Evolutionary conservation across 2,888 invertebrate genomes (phyloP).

Genomic region (Aspidapion aeneum): DNA sequence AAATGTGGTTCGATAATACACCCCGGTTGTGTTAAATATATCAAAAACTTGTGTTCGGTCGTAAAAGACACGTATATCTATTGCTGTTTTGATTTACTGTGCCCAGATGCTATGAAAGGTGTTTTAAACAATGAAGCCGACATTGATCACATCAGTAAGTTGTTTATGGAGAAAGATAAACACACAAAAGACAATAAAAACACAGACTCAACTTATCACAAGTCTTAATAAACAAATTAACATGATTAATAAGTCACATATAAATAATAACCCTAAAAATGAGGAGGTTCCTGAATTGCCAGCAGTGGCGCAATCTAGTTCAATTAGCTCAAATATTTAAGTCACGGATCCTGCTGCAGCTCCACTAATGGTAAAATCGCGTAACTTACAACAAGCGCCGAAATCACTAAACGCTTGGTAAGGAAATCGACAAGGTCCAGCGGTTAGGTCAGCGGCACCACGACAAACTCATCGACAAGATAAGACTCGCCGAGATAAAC

Average conservation of each 20-base stretch:
- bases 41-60: neutral
- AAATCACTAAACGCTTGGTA: neutral
- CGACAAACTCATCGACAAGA: neutral
- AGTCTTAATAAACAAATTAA: neutral
- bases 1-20: neutral
- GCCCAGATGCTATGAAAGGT: neutral
- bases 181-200: neutral
- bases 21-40: neutral
- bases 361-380: neutral
- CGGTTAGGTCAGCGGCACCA: neutral
- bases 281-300: too few relatives aligned
- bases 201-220: neutral
- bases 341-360: neutral
- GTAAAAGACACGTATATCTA: neutral
- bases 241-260: neutral
- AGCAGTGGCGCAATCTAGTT: too few relatives aligned
- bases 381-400: neutral
- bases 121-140: neutral
- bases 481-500: neutral
- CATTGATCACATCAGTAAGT: neutral
- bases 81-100: neutral
- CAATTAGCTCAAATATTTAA: neutral
- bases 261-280: neutral
- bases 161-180: neutral
- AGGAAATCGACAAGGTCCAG: neutral